Conservation (phyloP, 2,888 invertebrate genomes). For the Drosophila cyrtoloma region DNA sequence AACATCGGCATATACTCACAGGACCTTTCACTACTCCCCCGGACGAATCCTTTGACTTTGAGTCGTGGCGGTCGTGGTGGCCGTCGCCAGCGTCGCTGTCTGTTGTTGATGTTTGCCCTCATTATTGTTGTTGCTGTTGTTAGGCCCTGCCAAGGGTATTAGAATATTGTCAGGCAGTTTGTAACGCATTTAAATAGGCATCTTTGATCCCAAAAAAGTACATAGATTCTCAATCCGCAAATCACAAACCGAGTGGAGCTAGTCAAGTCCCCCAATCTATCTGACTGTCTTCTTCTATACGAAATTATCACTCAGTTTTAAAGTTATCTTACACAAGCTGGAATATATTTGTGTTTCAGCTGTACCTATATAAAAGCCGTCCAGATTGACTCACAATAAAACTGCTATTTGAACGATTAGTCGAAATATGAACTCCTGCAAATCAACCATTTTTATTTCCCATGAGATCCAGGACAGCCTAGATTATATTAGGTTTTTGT, state of each 20-base stretch:
- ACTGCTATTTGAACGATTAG: neutral
- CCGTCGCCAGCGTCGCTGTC: constrained; percentile 47
- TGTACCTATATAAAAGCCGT: neutral
- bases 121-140: constrained; percentile 74
- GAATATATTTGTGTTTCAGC: neutral
- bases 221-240: neutral
- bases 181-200: neutral
- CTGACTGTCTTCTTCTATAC: neutral
- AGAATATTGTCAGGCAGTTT: neutral
- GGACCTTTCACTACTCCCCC: constrained; percentile 16
- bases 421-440: neutral
- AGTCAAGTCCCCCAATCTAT: rapidly evolving
- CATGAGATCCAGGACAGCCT: neutral
- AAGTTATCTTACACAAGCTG: neutral
- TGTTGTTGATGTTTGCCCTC: constrained; percentile 82
- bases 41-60: constrained; percentile 65
- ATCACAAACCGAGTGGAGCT: neutral
- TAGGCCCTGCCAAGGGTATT: neutral
- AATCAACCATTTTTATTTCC: neutral
- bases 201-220: neutral
- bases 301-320: neutral
- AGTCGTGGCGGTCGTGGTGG: constrained; percentile 24
- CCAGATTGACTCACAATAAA: neutral
- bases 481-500: neutral
- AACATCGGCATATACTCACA: constrained; percentile 5